Evolutionary conservation across 2,888 invertebrate genomes (phyloP).

Genomic region (Andrena marginata): DNA sequence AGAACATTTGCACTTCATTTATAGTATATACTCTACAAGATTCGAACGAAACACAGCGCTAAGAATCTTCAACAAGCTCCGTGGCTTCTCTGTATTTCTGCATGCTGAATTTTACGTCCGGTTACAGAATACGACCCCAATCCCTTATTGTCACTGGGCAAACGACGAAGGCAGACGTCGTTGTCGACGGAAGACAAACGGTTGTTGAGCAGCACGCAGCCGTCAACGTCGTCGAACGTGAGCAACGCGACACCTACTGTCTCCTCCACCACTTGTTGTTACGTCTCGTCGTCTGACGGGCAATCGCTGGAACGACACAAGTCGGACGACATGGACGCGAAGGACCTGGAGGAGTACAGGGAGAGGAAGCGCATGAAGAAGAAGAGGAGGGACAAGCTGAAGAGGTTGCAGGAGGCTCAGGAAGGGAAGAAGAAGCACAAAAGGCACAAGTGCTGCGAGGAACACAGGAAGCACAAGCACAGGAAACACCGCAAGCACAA

Average conservation of each 20-base stretch:
- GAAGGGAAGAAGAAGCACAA: slow-evolving; percentile 89
- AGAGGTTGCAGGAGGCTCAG: slow-evolving; percentile 77
- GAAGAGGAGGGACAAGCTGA: slow-evolving; percentile 88
- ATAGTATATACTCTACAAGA: not conserved
- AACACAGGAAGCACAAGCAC: slow-evolving; percentile 88
- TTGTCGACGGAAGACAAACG: slow-evolving; percentile 87
- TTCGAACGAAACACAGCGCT: not conserved
- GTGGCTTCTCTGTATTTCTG: not conserved
- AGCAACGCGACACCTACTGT: slow-evolving; percentile 38
- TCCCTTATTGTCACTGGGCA: slow-evolving; percentile 91
- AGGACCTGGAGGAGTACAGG: slow-evolving; percentile 86
- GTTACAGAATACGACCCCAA: slow-evolving; percentile 93
- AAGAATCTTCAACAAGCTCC: not conserved
- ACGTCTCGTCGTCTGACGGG: slow-evolving; percentile 61
- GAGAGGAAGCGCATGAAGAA: slow-evolving; percentile 90
- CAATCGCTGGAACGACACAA: slow-evolving; percentile 67
- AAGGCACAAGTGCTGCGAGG: slow-evolving; percentile 90
- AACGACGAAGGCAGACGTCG: slow-evolving; percentile 91
- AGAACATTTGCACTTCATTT: not conserved
- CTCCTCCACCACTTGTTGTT: slow-evolving; percentile 61
- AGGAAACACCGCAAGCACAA: slow-evolving; percentile 89
- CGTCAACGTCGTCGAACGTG: slow-evolving; percentile 42
- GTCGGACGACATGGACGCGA: slow-evolving; percentile 77
- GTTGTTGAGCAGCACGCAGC: slow-evolving; percentile 58
- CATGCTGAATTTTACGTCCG: slow-evolving; percentile 8